phyloP scores from a whole-genome alignment of 2,797 vertebrate genomes.

The Eremophila alpestris region DNA sequence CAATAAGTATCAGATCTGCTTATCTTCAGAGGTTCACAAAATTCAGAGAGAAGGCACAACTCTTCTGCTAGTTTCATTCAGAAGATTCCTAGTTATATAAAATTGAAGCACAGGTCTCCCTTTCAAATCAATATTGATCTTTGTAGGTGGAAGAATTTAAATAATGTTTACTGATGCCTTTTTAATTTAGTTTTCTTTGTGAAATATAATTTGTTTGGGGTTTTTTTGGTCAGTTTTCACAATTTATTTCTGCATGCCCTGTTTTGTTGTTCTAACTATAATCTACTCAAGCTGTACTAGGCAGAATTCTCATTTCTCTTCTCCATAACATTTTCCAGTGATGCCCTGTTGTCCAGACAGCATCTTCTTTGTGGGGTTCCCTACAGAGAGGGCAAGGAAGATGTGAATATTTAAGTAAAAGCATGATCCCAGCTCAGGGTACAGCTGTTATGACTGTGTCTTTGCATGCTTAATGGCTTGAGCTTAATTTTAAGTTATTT shows the following conservation, averaged over 20 bases:
- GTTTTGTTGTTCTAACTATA: not conserved
- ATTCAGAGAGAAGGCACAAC: not conserved
- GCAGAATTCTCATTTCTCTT: not conserved
- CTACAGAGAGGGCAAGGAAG: not conserved
- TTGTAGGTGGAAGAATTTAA: not conserved
- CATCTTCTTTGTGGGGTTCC: not conserved
- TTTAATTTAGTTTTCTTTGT: not conserved
- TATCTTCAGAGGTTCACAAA: not conserved
- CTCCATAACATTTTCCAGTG: not conserved
- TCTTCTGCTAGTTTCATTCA: not conserved
- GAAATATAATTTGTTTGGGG: not conserved
- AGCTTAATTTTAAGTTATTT: not conserved
- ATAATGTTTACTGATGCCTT: not conserved
- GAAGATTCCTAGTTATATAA: not conserved
- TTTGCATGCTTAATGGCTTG: not conserved
- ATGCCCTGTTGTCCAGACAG: not conserved
- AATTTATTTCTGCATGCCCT: not conserved
- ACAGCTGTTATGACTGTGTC: not conserved
- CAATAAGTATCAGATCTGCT: not conserved
- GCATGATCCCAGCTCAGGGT: not conserved
- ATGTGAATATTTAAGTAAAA: constrained; percentile 2
- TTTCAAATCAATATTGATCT: not conserved
- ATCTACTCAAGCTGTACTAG: not conserved
- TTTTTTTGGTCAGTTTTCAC: not conserved
- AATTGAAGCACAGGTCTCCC: not conserved